Conservation (phyloP, 2,797 vertebrate species). For the Sebastes paucispinis region DNA sequence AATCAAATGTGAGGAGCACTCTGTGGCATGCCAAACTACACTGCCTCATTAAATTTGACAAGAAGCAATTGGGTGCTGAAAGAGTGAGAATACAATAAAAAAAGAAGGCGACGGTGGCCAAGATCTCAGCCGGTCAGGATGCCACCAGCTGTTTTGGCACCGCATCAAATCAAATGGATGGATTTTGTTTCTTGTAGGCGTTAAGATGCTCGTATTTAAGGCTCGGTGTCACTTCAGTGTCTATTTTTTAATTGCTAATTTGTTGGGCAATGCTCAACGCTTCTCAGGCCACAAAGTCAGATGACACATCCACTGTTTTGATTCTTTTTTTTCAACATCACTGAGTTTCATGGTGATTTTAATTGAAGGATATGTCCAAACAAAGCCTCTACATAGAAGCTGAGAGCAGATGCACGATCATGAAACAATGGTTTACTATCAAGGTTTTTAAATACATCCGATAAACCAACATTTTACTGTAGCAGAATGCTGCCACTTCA, state of each 20-base stretch:
- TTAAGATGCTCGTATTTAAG: neutral
- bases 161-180: neutral
- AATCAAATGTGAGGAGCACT: neutral
- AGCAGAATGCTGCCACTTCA: neutral
- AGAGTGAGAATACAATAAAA: conserved; percentile 1
- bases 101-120: neutral
- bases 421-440: neutral
- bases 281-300: neutral
- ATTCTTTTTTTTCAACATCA: neutral
- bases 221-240: neutral
- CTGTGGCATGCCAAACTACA: conserved; percentile 5
- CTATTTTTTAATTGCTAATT: neutral
- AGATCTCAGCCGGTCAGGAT: neutral
- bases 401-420: neutral
- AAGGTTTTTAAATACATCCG: neutral
- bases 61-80: conserved; percentile 24
- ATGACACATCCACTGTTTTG: neutral
- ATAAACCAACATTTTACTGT: neutral
- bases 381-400: neutral
- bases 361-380: neutral
- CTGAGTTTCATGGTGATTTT: neutral
- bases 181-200: neutral
- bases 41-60: conserved; percentile 39
- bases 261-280: neutral
- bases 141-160: neutral